A percentile compares a stretch with the other conserved stretches of the same genome.
Conservation (phyloP, 1,140 invertebrate genomes). For the Drosophila nikananu region DNA sequence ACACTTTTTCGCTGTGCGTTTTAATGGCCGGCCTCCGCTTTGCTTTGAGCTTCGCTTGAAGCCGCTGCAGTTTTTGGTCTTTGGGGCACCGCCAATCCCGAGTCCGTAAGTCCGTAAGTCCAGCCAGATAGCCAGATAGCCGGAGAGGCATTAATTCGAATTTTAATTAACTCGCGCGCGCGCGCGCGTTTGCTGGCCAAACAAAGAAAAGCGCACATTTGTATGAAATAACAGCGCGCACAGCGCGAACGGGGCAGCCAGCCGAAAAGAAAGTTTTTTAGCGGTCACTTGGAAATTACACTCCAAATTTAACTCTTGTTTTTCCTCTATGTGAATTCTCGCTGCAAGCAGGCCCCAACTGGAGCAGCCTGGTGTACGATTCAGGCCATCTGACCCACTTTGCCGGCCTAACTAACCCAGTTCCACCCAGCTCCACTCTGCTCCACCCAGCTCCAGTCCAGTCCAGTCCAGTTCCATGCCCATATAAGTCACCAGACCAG, state of each 20-base stretch:
- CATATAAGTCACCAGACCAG: conserved; percentile 7
- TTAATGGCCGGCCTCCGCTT: conserved; percentile 20
- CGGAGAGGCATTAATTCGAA: conserved; percentile 67
- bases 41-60: conserved; percentile 1
- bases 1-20: conserved; percentile 55
- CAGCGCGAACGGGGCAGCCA: not conserved
- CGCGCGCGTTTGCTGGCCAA: too few species aligned
- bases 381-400: conserved; percentile 63
- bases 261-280: conserved; percentile 72
- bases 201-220: conserved; percentile 35
- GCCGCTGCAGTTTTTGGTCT: conserved; percentile 25
- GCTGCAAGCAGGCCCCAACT: conserved; percentile 28
- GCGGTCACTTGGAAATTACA: conserved; percentile 50
- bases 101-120: conserved; percentile 36
- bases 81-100: too few species aligned
- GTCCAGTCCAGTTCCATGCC: conserved; percentile 18
- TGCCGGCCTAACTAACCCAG: conserved; percentile 39
- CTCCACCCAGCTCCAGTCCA: conserved; percentile 5
- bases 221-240: conserved; percentile 32
- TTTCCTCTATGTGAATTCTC: conserved; percentile 30
- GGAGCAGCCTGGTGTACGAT: conserved; percentile 36
- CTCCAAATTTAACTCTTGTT: conserved; percentile 63
- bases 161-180: conserved; percentile 75
- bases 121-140: not conserved
- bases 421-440: conserved; percentile 12